These are phyloP conservation scores for Oxyteleia sp. DNA, from an alignment of 2,888 invertebrate genomes.

Conservation along the genomic window DNA sequence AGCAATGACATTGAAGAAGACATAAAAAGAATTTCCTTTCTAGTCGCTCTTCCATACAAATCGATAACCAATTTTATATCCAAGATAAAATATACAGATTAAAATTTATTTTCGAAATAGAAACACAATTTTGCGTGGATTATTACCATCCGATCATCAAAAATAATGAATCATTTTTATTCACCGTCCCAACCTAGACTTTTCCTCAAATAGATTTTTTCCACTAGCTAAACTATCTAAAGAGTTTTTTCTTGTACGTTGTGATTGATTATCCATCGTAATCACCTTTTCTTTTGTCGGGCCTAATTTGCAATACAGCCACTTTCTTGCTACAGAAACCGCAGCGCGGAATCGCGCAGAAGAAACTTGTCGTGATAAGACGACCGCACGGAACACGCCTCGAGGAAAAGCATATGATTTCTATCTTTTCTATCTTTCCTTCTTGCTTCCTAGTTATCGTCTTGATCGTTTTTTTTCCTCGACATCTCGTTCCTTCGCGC, in stretches of 20 bases:
- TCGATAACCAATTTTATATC: no score
- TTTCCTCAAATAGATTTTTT: slow-evolving; percentile 33
- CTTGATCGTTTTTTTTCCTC: slow-evolving; percentile 32
- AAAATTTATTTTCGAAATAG: no score
- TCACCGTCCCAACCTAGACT: background rate
- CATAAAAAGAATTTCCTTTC: no score
- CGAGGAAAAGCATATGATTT: slow-evolving; percentile 65
- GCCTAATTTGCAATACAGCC: slow-evolving; percentile 64
- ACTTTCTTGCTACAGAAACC: slow-evolving; percentile 71
- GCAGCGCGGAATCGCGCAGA: slow-evolving; percentile 60
- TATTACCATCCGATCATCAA: no score
- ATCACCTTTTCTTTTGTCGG: slow-evolving; percentile 59
- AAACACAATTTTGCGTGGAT: no score
- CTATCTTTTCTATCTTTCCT: slow-evolving; percentile 45
- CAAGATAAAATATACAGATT: no score
- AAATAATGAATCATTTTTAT: slow-evolving; percentile 25
- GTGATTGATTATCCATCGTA: slow-evolving; percentile 54
- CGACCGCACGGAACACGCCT: slow-evolving; percentile 50
- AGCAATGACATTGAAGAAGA: no score
- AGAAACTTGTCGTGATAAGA: slow-evolving; percentile 73
- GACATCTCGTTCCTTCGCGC: background rate
- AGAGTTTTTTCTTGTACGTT: slow-evolving; percentile 43
- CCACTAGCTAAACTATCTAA: slow-evolving; percentile 29
- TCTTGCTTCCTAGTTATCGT: slow-evolving; percentile 33
- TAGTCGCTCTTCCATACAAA: no score